Evolutionary conservation across 2,113 vertebrate genomes (phyloP), one percentile per base, ranked within the genome.

Genomic region (Pseudolaguvia tuberculata): DNA sequence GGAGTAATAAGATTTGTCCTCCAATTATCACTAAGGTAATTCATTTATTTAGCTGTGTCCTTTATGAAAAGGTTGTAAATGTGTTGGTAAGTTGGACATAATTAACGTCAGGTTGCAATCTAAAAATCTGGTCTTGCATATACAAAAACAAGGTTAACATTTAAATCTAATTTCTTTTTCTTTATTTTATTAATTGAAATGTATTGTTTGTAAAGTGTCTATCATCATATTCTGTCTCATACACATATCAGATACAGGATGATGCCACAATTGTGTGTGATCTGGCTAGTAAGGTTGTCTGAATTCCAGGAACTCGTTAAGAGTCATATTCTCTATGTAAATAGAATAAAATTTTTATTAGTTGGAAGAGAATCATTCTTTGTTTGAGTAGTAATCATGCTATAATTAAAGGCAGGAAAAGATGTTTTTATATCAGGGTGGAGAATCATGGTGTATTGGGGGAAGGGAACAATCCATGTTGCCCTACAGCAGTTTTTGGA

Each of bases 1-100:
- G 95, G 95, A 89, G 87, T 50, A 89, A 80, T 70, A 76, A 88
- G 35, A 88, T 86, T 23, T 99, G 97, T 68, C 82, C 88, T 0
- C 97, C 97, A 0, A 63, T 90, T 75, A 90, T 99, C 81, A 93
- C 87, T 1, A 79, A 96, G 75, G 96, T 99, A 83, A 78, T 13
- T 1, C 31, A 45, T 11, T n/a, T 29, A 56, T 70, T 25, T 20
- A 62, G 11, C 31, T 68, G 15, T 21, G 7, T 47, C n/a, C 68
- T 45, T 5, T 50, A 52, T 69, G 18, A 69, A 17, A 29, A 31
- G 21, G 23, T 13, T 63, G 42, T 63, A 1, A 14, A 63, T 63
- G 20, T 15, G 9, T 23, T 63, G n/a, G 35, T 23, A 42, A 14
- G 13, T 23, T 65, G 14, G 35, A n/a, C n/a, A n/a, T n/a, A n/a